Base-by-base conservation (phyloP, 2,888 invertebrate species). In the Dilophus febrilis region DNA sequence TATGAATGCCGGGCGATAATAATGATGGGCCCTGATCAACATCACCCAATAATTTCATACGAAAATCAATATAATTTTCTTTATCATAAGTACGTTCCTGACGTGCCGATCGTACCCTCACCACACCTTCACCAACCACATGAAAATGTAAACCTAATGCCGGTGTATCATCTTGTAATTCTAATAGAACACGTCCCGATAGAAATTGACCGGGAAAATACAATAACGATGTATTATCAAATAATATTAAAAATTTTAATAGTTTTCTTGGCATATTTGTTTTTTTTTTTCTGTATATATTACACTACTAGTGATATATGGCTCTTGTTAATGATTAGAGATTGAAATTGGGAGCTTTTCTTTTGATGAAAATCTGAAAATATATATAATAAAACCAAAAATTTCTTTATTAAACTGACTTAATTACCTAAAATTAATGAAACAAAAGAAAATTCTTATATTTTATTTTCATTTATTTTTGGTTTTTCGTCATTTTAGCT, bases 161-260 rank as follows among this genome's bases (percentile, higher is more conserved):
- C 46, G 85, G 82, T 48, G 90, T 90, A 63, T 91, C 88, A 65
- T 90, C 90, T 60, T 91, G 90, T 46, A 91, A 66, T 59, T 92
- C 91, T 57, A 92, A 80, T 40, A 92, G 72, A 42, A 92, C 90
- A 56, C 88, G 74, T 31, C 91, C 91, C 40, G 87, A 87, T 47
- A 91, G 67, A 63, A 91, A 91, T 62, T 90, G 88, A 6, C 91
- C 91, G 44, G 91, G 91, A 58, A 91, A 91, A 63, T 91, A 92
- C 43, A 92, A 64, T 47, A 92, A 65, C 51, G 87, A 90, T 35
- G 88, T 86, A 59, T 91, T 91, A 65, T 92, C 91, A 64, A 92
- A 88, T 47, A 91, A 73, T 53, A 92, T 90, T 45, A 91, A 70
- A 64, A 92, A 92, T 66, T 91, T 91, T 47, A 87, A 71, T 51